Percentiles rank a stretch among this genome's conserved stretches.
Evolutionary conservation across 2,888 invertebrate species (phyloP).

Genomic region (Resseliella maxima): DNA sequence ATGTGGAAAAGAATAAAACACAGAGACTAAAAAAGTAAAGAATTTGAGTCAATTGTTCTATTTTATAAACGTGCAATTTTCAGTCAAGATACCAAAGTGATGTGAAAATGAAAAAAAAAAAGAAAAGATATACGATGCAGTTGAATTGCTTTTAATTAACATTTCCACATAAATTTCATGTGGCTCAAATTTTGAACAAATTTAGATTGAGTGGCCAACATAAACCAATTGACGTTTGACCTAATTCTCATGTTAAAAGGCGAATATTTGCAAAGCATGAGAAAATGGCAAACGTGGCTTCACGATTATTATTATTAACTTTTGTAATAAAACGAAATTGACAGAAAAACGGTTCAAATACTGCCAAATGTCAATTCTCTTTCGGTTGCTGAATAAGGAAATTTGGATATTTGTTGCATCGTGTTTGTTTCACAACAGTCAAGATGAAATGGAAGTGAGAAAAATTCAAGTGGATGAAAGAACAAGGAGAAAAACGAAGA

Average conservation of each 20-base stretch:
- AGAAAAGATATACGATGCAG: too few relatives aligned
- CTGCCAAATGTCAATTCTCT: conserved; percentile 9
- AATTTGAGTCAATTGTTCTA: too few relatives aligned
- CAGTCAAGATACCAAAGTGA: too few relatives aligned
- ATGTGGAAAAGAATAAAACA: too few relatives aligned
- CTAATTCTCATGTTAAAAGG: neutral
- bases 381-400: too few relatives aligned
- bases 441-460: neutral
- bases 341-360: conserved; percentile 10
- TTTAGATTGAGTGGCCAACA: neutral
- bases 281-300: neutral
- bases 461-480: neutral
- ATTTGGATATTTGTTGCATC: conserved; percentile 38
- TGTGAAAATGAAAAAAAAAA: too few relatives aligned
- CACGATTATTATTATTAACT: conserved; percentile 6
- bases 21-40: too few relatives aligned
- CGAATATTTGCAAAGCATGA: neutral
- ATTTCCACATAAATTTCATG: neutral
- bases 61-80: too few relatives aligned
- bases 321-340: conserved; percentile 34
- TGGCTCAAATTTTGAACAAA: neutral
- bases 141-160: conserved; percentile 20
- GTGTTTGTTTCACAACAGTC: neutral
- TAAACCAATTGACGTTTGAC: conserved; percentile 24
- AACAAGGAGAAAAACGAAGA: neutral